Conservation (phyloP, 2,888 invertebrate genomes). For the Melolontha melolontha region DNA sequence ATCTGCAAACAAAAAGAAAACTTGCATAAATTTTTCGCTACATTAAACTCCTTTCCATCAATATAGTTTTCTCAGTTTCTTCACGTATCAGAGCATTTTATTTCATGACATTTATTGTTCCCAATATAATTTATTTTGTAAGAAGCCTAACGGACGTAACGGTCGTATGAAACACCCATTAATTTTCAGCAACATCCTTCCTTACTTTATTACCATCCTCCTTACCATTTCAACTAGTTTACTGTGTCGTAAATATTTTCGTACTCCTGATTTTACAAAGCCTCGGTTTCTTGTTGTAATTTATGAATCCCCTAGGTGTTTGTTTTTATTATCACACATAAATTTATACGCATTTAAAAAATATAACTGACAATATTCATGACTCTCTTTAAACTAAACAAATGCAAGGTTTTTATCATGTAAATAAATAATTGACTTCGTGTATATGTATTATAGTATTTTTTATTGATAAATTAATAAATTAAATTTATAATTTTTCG, state of each 20-base stretch:
- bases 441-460: no score
- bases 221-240: conserved; percentile 28
- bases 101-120: neutral
- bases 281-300: conserved; percentile 13
- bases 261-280: conserved; percentile 15
- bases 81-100: neutral
- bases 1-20: conserved; percentile 25
- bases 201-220: conserved; percentile 17
- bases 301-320: conserved; percentile 29
- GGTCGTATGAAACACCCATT: conserved; percentile 13
- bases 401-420: no score
- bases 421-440: no score
- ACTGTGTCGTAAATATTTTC: conserved; percentile 32
- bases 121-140: conserved; percentile 17
- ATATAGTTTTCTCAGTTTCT: conserved; percentile 8
- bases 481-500: no score
- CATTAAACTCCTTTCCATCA: neutral
- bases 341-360: no score
- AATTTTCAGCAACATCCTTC: conserved; percentile 24
- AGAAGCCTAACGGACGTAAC: neutral
- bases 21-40: conserved; percentile 12
- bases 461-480: no score
- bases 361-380: no score
- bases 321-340: conserved; percentile 35
- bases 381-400: no score